phyloP scores from a whole-genome alignment of 2,797 vertebrate genomes.

The Sphenodon punctatus region DNA sequence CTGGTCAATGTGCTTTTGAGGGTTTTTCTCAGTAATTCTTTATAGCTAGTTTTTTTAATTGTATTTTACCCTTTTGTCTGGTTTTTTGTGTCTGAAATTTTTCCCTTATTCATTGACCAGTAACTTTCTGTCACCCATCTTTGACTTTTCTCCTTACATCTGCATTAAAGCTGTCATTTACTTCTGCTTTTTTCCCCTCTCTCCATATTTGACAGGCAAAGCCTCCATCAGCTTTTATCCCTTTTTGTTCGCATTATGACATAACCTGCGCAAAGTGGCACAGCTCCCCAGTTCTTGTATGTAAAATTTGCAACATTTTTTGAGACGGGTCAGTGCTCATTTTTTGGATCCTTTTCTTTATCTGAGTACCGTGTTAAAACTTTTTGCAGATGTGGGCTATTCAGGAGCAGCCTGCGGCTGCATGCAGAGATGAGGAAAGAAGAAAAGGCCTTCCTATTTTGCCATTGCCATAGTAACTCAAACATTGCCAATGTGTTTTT shows the following conservation, averaged over 20 bases:
- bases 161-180: slow-evolving; percentile 87
- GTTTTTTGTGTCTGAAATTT: slow-evolving; percentile 81
- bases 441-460: slow-evolving; percentile 93
- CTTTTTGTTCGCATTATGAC: slow-evolving; percentile 91
- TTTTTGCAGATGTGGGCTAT: slow-evolving; percentile 98
- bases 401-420: slow-evolving; percentile 89
- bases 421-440: slow-evolving; percentile 95
- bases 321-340: slow-evolving; percentile 99
- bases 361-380: slow-evolving; percentile 89
- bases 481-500: slow-evolving; percentile 79
- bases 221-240: slow-evolving; percentile 84
- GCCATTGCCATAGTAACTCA: slow-evolving; percentile 96
- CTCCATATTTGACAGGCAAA: slow-evolving; percentile 87
- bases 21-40: slow-evolving; percentile 87
- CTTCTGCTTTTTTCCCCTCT: slow-evolving; percentile 75
- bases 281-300: slow-evolving; percentile 83
- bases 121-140: slow-evolving; percentile 87
- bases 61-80: slow-evolving; percentile 86
- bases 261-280: slow-evolving; percentile 89
- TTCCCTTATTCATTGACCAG: slow-evolving; percentile 80
- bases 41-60: slow-evolving; percentile 85
- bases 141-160: slow-evolving; percentile 87
- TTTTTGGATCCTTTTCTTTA: slow-evolving; percentile 88
- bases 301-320: slow-evolving; percentile 93
- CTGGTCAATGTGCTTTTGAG: slow-evolving; percentile 81